Evolutionary conservation across 53 echinoderm and acorn worm genomes (phyloP).

Genomic region (Pentamera pediparva): DNA sequence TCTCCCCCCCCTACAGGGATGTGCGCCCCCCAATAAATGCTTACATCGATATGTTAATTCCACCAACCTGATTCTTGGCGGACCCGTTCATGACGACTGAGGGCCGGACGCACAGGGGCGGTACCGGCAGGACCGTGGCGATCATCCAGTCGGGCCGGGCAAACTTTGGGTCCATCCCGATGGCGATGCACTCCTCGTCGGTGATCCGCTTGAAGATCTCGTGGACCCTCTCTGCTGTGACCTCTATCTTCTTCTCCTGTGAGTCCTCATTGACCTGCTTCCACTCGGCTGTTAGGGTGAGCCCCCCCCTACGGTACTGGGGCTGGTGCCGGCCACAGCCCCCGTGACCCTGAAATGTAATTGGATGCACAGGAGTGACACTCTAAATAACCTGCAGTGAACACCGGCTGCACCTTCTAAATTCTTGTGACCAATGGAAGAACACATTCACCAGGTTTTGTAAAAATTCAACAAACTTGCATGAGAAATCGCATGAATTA

Average conservation of each 20-base stretch:
- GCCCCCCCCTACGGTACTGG: conserved; percentile 72
- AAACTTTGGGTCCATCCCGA: conserved; percentile 91
- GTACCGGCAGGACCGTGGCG: conserved; percentile 88
- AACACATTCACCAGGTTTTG: too few relatives aligned
- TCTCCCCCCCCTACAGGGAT: too few relatives aligned
- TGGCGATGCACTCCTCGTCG: conserved; percentile 80
- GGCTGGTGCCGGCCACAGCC: conserved; percentile 99
- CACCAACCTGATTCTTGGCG: conserved; percentile 79
- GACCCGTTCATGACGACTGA: conserved; percentile 91
- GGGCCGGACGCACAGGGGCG: conserved; percentile 79
- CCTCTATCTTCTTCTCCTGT: conserved; percentile 86
- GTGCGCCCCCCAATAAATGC: too few relatives aligned
- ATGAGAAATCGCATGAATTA: too few relatives aligned
- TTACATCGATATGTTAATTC: too few relatives aligned
- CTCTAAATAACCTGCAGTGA: too few relatives aligned
- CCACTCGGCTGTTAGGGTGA: conserved; percentile 92
- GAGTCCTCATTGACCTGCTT: conserved; percentile 95
- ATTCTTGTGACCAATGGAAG: too few relatives aligned
- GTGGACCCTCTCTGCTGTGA: conserved; percentile 83
- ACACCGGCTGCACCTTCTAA: too few relatives aligned
- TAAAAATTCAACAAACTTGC: too few relatives aligned
- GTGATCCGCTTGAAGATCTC: conserved; percentile 96
- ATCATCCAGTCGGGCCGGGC: conserved; percentile 99
- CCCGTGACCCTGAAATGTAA: conserved; percentile 71
- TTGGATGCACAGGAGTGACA: too few relatives aligned